Conservation (phyloP, 2,888 invertebrate genomes). For the Ypsolopha sequella region DNA sequence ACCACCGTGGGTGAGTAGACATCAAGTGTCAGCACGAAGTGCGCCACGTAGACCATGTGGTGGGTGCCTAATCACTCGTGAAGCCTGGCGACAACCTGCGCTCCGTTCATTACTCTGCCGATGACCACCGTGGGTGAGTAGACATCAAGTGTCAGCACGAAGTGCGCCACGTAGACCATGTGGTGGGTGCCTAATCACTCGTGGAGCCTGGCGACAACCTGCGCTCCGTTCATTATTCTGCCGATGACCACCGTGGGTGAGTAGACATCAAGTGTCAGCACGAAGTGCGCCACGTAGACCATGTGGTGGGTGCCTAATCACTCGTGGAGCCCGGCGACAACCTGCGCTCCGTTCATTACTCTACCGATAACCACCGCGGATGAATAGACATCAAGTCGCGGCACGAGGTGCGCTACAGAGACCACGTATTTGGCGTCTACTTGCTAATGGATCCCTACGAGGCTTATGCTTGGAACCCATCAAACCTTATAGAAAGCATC, state of each 20-base stretch:
- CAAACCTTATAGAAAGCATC: no score
- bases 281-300: constrained; percentile 69
- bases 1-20: constrained; percentile 52
- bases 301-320: constrained; percentile 72
- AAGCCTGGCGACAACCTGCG: constrained; percentile 71
- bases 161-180: constrained; percentile 68
- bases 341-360: constrained; percentile 65
- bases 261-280: constrained; percentile 42
- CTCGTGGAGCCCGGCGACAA: constrained; percentile 72
- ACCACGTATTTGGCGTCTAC: no score
- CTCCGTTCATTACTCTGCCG: constrained; percentile 65
- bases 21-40: constrained; percentile 56
- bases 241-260: constrained; percentile 63
- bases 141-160: constrained; percentile 53
- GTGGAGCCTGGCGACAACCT: constrained; percentile 71
- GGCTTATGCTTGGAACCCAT: no score
- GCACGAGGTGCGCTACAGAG: no score
- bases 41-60: constrained; percentile 70
- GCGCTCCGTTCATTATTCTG: constrained; percentile 65
- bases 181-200: constrained; percentile 72
- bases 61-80: constrained; percentile 71
- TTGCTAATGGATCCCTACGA: no score
- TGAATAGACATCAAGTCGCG: constrained; percentile 27
- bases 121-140: constrained; percentile 57
- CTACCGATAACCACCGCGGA: constrained; percentile 61